phyloP scores from a whole-genome alignment of 1,140 invertebrate genomes.

The Drosophila watanabei region DNA sequence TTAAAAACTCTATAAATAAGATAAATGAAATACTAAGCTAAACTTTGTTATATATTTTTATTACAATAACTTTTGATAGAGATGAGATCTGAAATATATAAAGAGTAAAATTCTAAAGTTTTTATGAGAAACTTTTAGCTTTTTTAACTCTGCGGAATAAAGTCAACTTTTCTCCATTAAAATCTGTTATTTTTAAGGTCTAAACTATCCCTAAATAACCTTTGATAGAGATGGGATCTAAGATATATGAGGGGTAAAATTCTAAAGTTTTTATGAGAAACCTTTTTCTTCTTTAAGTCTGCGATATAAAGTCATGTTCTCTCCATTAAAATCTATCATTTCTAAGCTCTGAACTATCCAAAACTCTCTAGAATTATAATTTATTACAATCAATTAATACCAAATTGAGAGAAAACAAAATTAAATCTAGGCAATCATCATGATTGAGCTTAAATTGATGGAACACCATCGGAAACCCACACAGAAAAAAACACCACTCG shows the following conservation, averaged over 20 bases:
- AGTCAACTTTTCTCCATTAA: too few relatives aligned
- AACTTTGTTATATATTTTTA: neutral
- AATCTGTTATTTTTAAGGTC: too few relatives aligned
- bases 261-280: too few relatives aligned
- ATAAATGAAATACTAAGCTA: neutral
- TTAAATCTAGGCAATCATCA: slow-evolving; percentile 20
- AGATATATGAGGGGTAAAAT: too few relatives aligned
- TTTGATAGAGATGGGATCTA: too few relatives aligned
- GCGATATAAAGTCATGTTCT: too few relatives aligned
- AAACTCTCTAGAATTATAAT: neutral
- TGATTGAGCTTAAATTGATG: slow-evolving; percentile 31
- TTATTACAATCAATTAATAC: slow-evolving; percentile 1
- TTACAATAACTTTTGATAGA: neutral
- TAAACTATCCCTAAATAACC: too few relatives aligned
- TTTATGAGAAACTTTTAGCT: neutral
- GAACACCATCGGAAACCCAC: slow-evolving; percentile 34
- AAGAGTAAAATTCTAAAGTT: neutral
- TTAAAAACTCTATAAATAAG: neutral
- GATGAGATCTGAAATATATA: neutral
- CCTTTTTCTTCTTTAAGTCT: too few relatives aligned
- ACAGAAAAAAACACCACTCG: slow-evolving; percentile 19
- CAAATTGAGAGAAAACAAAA: neutral
- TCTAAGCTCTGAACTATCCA: neutral
- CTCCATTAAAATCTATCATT: too few relatives aligned
- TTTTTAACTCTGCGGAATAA: too few relatives aligned